Conservation (phyloP, 30 jellyfish, hydroid and myxozoan species). For the Mastigias papua region DNA sequence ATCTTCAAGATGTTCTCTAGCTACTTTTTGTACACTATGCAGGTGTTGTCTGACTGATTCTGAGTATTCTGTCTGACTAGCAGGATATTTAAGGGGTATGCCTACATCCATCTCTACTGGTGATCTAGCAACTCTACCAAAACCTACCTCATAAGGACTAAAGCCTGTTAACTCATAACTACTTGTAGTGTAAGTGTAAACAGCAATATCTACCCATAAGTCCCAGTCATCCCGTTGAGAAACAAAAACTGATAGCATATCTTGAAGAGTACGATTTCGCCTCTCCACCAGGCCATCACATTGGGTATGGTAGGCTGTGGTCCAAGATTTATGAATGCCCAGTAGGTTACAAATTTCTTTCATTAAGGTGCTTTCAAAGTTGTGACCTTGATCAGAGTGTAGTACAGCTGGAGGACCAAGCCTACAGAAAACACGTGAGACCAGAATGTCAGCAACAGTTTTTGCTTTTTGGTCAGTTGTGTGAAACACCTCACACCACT, state of each 20-base stretch:
- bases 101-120: constrained; percentile 24
- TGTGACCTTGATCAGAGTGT: constrained; percentile 16
- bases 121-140: constrained; percentile 35
- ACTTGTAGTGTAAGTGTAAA: constrained; percentile 22
- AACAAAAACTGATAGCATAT: constrained; percentile 35
- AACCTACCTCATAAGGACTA: background rate
- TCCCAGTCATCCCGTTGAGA: constrained; percentile 41
- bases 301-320: background rate
- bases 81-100: constrained; percentile 28
- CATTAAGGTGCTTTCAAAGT: background rate
- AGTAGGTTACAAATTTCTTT: background rate
- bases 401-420: constrained; percentile 24
- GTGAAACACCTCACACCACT: background rate
- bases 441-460: constrained; percentile 1
- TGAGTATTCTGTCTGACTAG: constrained; percentile 26
- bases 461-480: background rate
- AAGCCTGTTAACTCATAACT: background rate
- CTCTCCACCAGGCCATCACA: constrained; percentile 12
- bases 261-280: constrained; percentile 28
- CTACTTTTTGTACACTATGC: constrained; percentile 7
- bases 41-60: constrained; percentile 15
- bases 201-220: constrained; percentile 18
- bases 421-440: constrained; percentile 38
- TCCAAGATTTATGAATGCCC: background rate
- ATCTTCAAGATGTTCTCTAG: background rate